These are phyloP conservation scores for Cryptoleucopteryx plumbea DNA, from an alignment of 2,113 vertebrate species.

Conservation along the genomic window DNA sequence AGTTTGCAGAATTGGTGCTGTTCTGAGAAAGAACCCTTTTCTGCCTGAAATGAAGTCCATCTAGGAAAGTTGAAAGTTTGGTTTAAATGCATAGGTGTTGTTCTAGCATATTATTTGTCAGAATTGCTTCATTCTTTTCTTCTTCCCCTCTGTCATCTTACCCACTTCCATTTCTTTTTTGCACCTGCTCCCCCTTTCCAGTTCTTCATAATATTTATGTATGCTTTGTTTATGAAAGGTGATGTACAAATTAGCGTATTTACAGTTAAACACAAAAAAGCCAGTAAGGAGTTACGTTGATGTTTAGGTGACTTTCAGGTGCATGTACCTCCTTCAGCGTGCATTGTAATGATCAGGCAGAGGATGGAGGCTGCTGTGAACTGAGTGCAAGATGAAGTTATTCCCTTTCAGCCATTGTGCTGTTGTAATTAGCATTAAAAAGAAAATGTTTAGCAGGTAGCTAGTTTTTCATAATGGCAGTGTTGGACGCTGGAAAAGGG, in stretches of 20 bases:
- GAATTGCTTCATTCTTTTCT: neutral
- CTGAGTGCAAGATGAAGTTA: neutral
- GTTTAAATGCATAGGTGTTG: neutral
- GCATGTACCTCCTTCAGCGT: neutral
- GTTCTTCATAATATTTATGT: neutral
- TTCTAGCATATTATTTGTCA: neutral
- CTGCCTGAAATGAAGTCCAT: neutral
- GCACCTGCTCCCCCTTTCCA: neutral
- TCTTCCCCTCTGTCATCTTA: neutral
- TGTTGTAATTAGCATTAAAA: neutral
- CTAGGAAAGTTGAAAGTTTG: neutral
- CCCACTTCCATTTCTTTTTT: neutral
- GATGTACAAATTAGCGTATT: neutral
- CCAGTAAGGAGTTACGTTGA: neutral
- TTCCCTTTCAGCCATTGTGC: neutral
- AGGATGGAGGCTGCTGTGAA: neutral
- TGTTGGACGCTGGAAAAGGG: neutral
- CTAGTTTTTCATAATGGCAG: neutral
- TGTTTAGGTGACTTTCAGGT: neutral
- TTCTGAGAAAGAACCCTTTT: neutral
- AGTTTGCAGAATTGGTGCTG: neutral
- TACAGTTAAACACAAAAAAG: neutral
- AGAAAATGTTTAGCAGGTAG: neutral
- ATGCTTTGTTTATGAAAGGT: neutral
- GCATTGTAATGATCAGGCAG: neutral